These are phyloP conservation scores for Sitta europaea DNA, from an alignment of 2,113 vertebrate genomes.

Conservation along the genomic window DNA sequence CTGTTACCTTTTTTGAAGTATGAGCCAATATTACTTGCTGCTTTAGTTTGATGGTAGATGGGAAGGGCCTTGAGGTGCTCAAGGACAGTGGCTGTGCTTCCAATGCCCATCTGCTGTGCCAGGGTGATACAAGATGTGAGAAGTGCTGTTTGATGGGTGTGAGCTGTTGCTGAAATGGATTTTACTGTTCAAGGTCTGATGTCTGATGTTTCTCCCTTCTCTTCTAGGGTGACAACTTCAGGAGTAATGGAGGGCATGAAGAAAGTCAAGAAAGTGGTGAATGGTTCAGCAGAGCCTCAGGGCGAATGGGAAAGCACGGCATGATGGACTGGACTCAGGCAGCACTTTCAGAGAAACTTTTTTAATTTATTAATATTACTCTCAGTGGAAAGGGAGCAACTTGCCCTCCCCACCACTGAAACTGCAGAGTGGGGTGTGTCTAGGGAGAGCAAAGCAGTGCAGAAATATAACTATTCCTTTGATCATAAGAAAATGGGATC, in stretches of 20 bases:
- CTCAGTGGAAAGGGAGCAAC: constrained; percentile 28
- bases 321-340: constrained; percentile 39
- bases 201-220: background rate
- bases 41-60: background rate
- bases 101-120: background rate
- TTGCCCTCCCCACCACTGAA: constrained; percentile 26
- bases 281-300: constrained; percentile 68
- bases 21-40: background rate
- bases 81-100: background rate
- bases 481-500: background rate
- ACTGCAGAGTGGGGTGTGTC: background rate
- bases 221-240: constrained; percentile 72
- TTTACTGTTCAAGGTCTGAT: background rate
- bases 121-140: background rate
- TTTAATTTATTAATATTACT: constrained; percentile 54
- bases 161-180: background rate
- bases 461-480: constrained; percentile 17
- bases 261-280: constrained; percentile 78
- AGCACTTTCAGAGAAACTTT: constrained; percentile 42
- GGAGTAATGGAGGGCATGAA: constrained; percentile 78
- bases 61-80: background rate
- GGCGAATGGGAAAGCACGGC: constrained; percentile 67
- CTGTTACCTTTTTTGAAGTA: background rate
- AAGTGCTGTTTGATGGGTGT: background rate
- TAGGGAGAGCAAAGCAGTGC: constrained; percentile 3